Base-by-base conservation (phyloP, 2,888 invertebrate genomes). In the Cheilosia grossa region DNA sequence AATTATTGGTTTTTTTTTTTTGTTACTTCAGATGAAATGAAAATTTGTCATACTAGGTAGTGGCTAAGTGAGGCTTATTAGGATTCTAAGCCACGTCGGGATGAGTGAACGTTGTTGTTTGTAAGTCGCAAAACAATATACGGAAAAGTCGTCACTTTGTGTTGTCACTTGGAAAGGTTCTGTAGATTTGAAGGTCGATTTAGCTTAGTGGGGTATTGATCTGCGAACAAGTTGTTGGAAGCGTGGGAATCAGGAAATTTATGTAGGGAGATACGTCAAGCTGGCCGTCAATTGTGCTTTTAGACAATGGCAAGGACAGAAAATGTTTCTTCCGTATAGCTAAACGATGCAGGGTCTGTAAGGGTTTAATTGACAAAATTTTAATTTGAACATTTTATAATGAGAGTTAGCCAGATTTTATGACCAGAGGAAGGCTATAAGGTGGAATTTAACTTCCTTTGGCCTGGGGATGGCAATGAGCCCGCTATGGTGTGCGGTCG, bases 81-180 rank as follows among this genome's bases (percentile, higher is more conserved):
- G 51, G 63, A 63, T 75, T 81, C 75, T n/a, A 64, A 75, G 44
- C 44, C 63, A 69, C 49, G 53, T 51, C 37, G 61, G 44, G 56
- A 70, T 81, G 33, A 44, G 56, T 44, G 17, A 61, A 53, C 33
- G 44, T 37, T 17, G 4, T 15, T 21, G 19, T 21, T 58, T 40
- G 27, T 30, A 24, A 42, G 42, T 64, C 6, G 33, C 21, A 24
- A 13, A 58, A 21, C 37, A 33, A 70, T 4, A 37, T 47, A 63
- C 59, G 78, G 78, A 78, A 78, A 70, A 69, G 54, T 49, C 27
- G 15, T 17, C 17, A 9, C 1, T 51, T 21, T 21, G 30, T 9
- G 30, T 13, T 51, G 24, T 51, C 15, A 21, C 24, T 51, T 10
- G 40, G 59, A 69, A 67, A 67, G 59, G 42, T 67, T 67, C 33